Percentiles rank a stretch among this genome's conserved stretches.
phyloP scores from a whole-genome alignment of 2,113 vertebrate genomes.

The Aythya baeri region DNA sequence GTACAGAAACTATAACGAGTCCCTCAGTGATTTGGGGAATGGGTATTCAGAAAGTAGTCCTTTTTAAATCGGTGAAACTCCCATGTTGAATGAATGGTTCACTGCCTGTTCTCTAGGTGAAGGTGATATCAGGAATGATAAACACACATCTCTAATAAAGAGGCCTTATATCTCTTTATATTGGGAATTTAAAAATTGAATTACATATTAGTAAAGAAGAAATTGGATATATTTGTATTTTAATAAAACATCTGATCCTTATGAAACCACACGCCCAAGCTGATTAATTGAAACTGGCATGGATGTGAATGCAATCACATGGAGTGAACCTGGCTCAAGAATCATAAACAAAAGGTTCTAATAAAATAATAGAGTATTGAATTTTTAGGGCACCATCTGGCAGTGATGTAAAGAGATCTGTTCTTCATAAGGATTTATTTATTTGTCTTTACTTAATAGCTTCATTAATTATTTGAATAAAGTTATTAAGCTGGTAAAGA shows the following conservation, averaged over 20 bases:
- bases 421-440: background rate
- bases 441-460: slow-evolving; percentile 2
- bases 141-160: background rate
- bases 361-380: slow-evolving; percentile 14
- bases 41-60: background rate
- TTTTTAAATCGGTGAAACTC: background rate
- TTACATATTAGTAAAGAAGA: background rate
- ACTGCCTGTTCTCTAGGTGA: background rate
- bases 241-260: slow-evolving; percentile 25
- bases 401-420: background rate
- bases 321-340: background rate
- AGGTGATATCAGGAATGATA: background rate
- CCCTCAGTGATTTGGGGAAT: background rate
- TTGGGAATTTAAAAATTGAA: slow-evolving; percentile 11
- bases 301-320: background rate
- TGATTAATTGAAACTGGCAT: background rate
- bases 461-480: slow-evolving; percentile 2
- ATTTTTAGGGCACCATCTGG: slow-evolving; percentile 41
- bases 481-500: background rate
- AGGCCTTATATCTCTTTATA: background rate
- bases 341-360: slow-evolving; percentile 39
- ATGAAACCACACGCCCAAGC: background rate
- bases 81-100: background rate
- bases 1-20: background rate
- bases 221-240: background rate